A percentile compares a stretch with the other conserved stretches of the same genome.
phyloP scores from a whole-genome alignment of 2,888 invertebrate species.

The Zootermopsis nevadensis region DNA sequence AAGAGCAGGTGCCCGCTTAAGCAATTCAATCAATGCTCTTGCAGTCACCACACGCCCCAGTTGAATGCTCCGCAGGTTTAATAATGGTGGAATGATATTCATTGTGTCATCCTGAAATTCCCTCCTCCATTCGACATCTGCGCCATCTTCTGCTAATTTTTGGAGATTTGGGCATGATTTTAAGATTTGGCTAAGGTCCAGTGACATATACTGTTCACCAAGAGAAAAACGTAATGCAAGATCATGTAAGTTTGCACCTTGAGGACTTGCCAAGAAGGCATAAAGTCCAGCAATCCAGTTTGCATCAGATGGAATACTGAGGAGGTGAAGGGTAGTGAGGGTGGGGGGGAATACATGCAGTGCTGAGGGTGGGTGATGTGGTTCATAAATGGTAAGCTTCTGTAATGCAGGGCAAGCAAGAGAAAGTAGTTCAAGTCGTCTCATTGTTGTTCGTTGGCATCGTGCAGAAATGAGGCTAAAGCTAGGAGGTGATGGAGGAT shows the following conservation, averaged over 20 bases:
- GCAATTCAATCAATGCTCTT: slow-evolving; percentile 59
- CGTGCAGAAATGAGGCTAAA: slow-evolving; percentile 61
- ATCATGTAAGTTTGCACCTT: slow-evolving; percentile 59
- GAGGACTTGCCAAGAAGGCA: slow-evolving; percentile 59
- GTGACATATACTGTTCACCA: slow-evolving; percentile 57
- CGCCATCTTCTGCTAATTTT: slow-evolving; percentile 60
- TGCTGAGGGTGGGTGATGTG: slow-evolving; percentile 61
- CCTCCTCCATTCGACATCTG: slow-evolving; percentile 59
- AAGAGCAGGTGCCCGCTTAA: slow-evolving; percentile 60
- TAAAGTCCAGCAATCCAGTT: slow-evolving; percentile 62
- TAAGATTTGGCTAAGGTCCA: slow-evolving; percentile 60
- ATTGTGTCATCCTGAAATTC: slow-evolving; percentile 34
- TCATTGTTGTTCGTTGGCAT: slow-evolving; percentile 60
- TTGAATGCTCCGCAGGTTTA: slow-evolving; percentile 59
- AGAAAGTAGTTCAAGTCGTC: slow-evolving; percentile 60
- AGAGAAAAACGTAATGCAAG: slow-evolving; percentile 60
- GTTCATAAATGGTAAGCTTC: slow-evolving; percentile 61
- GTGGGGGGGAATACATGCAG: slow-evolving; percentile 59
- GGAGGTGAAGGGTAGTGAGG: slow-evolving; percentile 60
- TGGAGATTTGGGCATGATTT: slow-evolving; percentile 60
- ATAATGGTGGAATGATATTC: background rate
- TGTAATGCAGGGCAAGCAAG: slow-evolving; percentile 61
- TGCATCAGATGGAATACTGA: slow-evolving; percentile 59
- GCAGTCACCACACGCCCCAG: slow-evolving; percentile 60
- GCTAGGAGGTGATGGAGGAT: slow-evolving; percentile 57